These are phyloP conservation scores for Epinephelus malabaricus DNA, from an alignment of 2,797 vertebrate species.

Conservation along the genomic window DNA sequence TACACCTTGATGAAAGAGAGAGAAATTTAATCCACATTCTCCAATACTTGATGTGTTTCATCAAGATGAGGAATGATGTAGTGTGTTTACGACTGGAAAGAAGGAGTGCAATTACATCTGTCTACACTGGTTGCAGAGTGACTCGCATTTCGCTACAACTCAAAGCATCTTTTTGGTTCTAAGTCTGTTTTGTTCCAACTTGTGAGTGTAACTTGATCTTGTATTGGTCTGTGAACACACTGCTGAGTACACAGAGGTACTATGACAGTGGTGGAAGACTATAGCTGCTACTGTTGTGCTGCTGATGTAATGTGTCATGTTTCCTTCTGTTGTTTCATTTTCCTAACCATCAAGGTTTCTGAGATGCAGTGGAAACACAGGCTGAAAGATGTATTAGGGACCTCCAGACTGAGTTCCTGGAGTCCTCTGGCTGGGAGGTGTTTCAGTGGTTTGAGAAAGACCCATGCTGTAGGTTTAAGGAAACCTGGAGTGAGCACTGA, in stretches of 20 bases:
- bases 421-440: not conserved
- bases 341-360: not conserved
- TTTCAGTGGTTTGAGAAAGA: not conserved
- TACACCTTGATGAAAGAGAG: constrained; percentile 38
- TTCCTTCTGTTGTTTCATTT: not conserved
- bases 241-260: not conserved
- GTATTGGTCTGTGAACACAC: constrained; percentile 2
- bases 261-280: not conserved
- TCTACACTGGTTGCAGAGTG: not conserved
- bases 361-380: not conserved
- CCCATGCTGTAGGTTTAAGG: too few species aligned
- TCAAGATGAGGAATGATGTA: not conserved
- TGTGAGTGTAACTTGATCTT: not conserved
- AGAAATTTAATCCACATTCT: constrained; percentile 12
- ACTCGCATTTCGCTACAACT: not conserved
- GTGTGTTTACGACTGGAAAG: not conserved
- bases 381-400: not conserved
- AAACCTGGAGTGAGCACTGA: not conserved
- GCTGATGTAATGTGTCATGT: constrained; percentile 10
- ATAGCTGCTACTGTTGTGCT: not conserved
- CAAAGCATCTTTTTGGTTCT: not conserved
- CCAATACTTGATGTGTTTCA: not conserved
- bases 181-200: constrained; percentile 12
- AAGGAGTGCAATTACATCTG: not conserved
- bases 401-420: not conserved